These are phyloP conservation scores for Mongoloraphidia duomilia DNA, from an alignment of 2,888 invertebrate genomes.

Conservation along the genomic window DNA sequence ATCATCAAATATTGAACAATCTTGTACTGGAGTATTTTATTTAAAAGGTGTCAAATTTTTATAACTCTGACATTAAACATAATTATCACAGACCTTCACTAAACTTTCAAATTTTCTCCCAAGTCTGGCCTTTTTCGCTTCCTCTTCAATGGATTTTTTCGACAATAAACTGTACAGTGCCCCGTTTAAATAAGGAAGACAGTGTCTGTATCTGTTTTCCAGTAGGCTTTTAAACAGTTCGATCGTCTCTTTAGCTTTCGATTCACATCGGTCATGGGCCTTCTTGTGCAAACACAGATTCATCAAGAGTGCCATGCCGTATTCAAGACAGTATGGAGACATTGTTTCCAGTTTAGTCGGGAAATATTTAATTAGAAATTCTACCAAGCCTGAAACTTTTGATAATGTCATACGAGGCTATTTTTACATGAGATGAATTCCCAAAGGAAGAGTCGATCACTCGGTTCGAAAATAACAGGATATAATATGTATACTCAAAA, in stretches of 20 bases:
- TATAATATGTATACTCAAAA: too few relatives aligned
- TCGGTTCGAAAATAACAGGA: too few relatives aligned
- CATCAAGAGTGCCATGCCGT: conserved; percentile 50
- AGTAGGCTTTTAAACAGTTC: conserved; percentile 20
- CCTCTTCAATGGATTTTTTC: conserved; percentile 33
- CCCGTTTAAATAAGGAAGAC: conserved; percentile 27
- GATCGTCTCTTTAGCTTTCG: conserved; percentile 17
- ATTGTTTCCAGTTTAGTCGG: conserved; percentile 27
- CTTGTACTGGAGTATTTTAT: conserved; percentile 10
- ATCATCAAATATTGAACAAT: background rate
- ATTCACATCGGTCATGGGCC: conserved; percentile 23
- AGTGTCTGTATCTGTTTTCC: conserved; percentile 19
- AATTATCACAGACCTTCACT: conserved; percentile 11
- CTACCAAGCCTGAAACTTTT: conserved; percentile 30
- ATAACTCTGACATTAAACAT: background rate
- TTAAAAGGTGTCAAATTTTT: background rate
- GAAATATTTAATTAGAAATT: conserved; percentile 42
- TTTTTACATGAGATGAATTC: too few relatives aligned
- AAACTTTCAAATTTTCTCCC: conserved; percentile 13
- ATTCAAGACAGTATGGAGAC: conserved; percentile 44
- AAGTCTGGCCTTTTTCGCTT: conserved; percentile 25
- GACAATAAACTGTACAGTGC: conserved; percentile 30
- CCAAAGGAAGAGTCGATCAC: too few relatives aligned
- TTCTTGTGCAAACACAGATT: conserved; percentile 46
- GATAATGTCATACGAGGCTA: background rate